A percentile compares a stretch with the other conserved stretches of the same genome.
phyloP scores from a whole-genome alignment of 2,113 vertebrate genomes.

The Anhinga anhinga region DNA sequence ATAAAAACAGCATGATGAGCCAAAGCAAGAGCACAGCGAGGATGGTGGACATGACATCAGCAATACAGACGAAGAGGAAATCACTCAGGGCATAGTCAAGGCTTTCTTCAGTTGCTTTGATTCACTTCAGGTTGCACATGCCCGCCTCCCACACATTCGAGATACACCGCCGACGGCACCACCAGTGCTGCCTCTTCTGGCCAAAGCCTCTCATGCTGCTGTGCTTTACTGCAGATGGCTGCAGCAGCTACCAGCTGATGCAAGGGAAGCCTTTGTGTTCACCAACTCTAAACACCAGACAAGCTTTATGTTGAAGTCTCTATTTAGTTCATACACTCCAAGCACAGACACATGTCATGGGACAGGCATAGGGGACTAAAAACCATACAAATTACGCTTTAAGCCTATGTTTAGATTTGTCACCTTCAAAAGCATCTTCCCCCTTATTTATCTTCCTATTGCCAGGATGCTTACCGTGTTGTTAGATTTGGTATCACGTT shows the following conservation, averaged over 20 bases:
- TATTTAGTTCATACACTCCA: neutral
- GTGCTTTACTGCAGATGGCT: no score
- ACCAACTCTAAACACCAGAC: neutral
- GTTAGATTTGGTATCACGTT: accelerated
- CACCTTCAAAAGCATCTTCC: neutral
- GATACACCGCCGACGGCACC: accelerated
- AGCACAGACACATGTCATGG: neutral
- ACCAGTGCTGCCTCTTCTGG: neutral
- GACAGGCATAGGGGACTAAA: neutral
- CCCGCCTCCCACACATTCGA: neutral
- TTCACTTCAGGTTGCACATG: neutral
- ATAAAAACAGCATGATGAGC: neutral
- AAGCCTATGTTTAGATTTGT: neutral
- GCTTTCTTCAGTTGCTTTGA: neutral
- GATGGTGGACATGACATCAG: neutral
- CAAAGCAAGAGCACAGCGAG: neutral
- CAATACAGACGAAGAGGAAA: neutral
- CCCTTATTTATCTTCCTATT: neutral
- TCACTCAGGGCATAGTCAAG: neutral
- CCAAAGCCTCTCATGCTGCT: neutral
- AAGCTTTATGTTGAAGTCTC: neutral
- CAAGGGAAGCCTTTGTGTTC: neutral
- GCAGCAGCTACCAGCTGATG: neutral
- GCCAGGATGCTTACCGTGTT: neutral
- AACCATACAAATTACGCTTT: neutral